Evolutionary conservation across 2,797 vertebrate species (phyloP).

Genomic region (Emys orbicularis): DNA sequence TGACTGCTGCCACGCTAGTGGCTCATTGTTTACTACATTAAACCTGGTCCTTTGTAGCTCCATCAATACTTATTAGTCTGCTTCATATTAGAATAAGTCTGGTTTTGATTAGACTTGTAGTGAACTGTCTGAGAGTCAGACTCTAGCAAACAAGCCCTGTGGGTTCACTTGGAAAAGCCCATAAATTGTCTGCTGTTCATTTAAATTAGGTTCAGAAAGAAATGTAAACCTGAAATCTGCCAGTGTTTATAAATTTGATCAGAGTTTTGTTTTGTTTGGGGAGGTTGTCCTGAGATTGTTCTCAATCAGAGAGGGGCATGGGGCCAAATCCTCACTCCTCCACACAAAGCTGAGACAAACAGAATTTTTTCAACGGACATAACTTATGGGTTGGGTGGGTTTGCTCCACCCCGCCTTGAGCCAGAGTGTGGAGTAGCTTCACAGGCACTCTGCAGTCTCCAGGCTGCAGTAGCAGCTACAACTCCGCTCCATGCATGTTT

Average conservation of each 20-base stretch:
- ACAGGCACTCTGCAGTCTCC: not conserved
- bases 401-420: not conserved
- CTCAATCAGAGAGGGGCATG: not conserved
- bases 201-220: conserved; percentile 73
- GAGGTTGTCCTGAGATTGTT: conserved; percentile 45
- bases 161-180: conserved; percentile 68
- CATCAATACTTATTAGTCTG: conserved; percentile 39
- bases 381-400: not conserved
- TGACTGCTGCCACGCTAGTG: conserved; percentile 19
- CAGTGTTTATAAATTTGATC: conserved; percentile 69
- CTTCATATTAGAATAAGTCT: conserved; percentile 66
- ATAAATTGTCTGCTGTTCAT: conserved; percentile 75
- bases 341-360: conserved; percentile 9
- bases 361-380: not conserved
- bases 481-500: not conserved
- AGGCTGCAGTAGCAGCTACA: not conserved
- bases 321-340: not conserved
- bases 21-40: conserved; percentile 69
- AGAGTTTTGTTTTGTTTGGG: conserved; percentile 51
- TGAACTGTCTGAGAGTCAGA: conserved; percentile 70
- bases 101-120: conserved; percentile 78
- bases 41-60: conserved; percentile 59
- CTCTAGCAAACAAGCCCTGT: conserved; percentile 69
- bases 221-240: conserved; percentile 68
- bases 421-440: not conserved